These are phyloP conservation scores for Nibea coibor DNA, from an alignment of 2,113 vertebrate genomes.

Conservation along the genomic window DNA sequence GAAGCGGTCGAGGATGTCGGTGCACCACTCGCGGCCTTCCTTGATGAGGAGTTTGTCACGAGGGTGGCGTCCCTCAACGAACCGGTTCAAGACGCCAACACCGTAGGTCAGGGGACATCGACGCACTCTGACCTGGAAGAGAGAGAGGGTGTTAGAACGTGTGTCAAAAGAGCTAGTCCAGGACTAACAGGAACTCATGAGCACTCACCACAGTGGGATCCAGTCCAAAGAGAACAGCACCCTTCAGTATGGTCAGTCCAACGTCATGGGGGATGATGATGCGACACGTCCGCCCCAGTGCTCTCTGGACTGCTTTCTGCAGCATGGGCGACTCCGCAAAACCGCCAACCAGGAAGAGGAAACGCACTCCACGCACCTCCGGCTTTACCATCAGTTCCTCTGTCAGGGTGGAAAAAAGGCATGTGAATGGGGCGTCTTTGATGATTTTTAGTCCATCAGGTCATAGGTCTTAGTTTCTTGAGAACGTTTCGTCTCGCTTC, in stretches of 20 bases:
- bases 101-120: conserved; percentile 94
- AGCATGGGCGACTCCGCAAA: conserved; percentile 95
- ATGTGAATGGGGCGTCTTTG: too few relatives aligned
- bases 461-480: too few relatives aligned
- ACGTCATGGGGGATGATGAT: conserved; percentile 95
- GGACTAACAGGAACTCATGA: not conserved
- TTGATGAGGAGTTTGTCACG: conserved; percentile 93
- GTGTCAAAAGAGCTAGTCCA: fast-evolving
- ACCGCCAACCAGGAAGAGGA: conserved; percentile 96
- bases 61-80: conserved; percentile 91
- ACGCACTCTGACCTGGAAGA: conserved; percentile 86
- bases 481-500: too few relatives aligned
- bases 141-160: not conserved
- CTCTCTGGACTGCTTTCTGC: conserved; percentile 88
- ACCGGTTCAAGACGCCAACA: conserved; percentile 94
- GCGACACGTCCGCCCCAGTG: conserved; percentile 87
- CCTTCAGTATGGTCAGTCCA: conserved; percentile 95
- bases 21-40: conserved; percentile 96
- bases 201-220: conserved; percentile 89
- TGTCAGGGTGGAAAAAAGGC: conserved; percentile 51
- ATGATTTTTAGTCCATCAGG: too few relatives aligned
- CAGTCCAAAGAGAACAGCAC: conserved; percentile 95
- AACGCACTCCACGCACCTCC: conserved; percentile 89
- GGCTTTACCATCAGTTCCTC: conserved; percentile 89
- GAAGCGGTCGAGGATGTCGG: conserved; percentile 95